phyloP scores from a whole-genome alignment of 2,888 invertebrate species.

The Agriotes lineatus region DNA sequence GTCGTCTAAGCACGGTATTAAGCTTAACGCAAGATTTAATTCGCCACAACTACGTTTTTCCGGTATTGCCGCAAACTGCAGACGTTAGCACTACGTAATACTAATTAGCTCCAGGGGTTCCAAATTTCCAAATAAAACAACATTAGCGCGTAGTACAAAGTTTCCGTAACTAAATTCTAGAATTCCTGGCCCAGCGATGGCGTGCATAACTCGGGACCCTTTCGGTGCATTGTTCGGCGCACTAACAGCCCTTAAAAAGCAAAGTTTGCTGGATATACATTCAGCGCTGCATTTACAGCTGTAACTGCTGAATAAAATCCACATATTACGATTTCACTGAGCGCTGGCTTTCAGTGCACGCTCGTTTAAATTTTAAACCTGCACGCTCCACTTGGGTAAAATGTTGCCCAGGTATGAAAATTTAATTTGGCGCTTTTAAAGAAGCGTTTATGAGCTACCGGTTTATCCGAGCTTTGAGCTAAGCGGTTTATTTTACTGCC shows the following conservation, averaged over 20 bases:
- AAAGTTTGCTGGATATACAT: conserved; percentile 17
- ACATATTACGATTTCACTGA: conserved; percentile 13
- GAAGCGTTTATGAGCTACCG: too few relatives aligned
- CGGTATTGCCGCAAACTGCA: too few relatives aligned
- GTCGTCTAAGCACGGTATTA: too few relatives aligned
- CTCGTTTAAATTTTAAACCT: conserved; percentile 8
- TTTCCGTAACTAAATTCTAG: neutral
- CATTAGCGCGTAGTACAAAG: neutral
- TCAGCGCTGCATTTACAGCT: conserved; percentile 4
- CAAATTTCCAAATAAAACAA: conserved; percentile 3
- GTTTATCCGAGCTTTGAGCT: too few relatives aligned
- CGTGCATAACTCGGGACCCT: neutral
- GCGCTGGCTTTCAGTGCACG: conserved; percentile 7
- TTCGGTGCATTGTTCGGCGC: neutral
- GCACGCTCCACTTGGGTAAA: neutral
- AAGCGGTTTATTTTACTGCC: too few relatives aligned
- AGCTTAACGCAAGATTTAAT: too few relatives aligned
- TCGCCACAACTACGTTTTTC: too few relatives aligned
- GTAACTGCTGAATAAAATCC: conserved; percentile 19
- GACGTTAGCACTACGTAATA: too few relatives aligned
- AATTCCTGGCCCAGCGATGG: neutral
- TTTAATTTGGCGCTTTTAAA: too few relatives aligned
- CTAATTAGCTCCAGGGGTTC: too few relatives aligned
- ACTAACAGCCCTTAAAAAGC: conserved; percentile 4
- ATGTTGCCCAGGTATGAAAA: neutral